Conservation (phyloP, 2,797 vertebrate genomes). For the Eupleurogrammus muticus region DNA sequence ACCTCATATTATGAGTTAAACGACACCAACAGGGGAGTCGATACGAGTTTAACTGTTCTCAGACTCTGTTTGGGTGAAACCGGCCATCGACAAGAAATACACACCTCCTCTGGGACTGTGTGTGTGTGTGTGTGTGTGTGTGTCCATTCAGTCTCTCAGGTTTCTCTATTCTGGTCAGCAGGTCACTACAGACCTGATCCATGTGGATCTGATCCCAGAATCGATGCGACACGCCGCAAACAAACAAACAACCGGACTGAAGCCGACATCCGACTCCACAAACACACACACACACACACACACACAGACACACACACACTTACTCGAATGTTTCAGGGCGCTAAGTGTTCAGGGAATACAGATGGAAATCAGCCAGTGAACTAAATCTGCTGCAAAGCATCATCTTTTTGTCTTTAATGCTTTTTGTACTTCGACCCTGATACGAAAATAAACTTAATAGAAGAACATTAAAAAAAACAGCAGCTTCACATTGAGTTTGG, state of each 20-base stretch:
- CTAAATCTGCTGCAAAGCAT: too few relatives aligned
- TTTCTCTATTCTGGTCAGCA: conserved; percentile 28
- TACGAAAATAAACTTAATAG: too few relatives aligned
- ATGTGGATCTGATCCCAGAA: conserved; percentile 43
- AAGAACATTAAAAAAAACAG: too few relatives aligned
- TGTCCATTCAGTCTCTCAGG: conserved; percentile 40
- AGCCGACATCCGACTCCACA: not conserved
- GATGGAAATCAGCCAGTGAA: too few relatives aligned
- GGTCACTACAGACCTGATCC: conserved; percentile 33
- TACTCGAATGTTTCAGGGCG: too few relatives aligned
- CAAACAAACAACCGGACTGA: conserved; percentile 28
- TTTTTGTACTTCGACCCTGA: too few relatives aligned
- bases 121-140: conserved; percentile 26
- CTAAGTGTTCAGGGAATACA: too few relatives aligned
- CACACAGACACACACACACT: not conserved
- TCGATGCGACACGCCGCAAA: conserved; percentile 47
- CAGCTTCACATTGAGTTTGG: too few relatives aligned
- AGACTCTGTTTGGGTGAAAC: conserved; percentile 25
- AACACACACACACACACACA: not conserved
- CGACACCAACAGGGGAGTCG: too few relatives aligned
- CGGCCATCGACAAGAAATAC: conserved; percentile 24
- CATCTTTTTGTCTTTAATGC: too few relatives aligned
- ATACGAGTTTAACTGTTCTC: not conserved
- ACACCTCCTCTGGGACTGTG: conserved; percentile 23
- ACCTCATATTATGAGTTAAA: too few relatives aligned